Percentiles rank a stretch among this genome's conserved stretches.
Conservation (phyloP, 2,113 vertebrate genomes). For the Dicaeum eximium region DNA sequence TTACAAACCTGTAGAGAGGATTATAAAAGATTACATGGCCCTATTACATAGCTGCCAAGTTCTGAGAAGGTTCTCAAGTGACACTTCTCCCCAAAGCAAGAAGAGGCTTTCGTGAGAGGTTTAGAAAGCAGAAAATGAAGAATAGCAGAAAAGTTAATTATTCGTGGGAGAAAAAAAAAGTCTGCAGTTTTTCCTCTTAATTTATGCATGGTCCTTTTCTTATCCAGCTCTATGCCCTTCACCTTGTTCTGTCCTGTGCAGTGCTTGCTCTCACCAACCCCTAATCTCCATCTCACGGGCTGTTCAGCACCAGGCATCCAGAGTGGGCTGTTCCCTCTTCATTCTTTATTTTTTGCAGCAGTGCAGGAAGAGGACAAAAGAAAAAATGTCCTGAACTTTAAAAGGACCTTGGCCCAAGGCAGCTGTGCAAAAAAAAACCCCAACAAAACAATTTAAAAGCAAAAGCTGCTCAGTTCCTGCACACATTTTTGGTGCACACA, state of each 20-base stretch:
- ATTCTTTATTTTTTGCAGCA: not conserved
- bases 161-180: not conserved
- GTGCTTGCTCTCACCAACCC: not conserved
- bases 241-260: not conserved
- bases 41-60: constrained; percentile 50
- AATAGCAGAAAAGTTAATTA: constrained; percentile 42
- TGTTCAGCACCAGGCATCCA: not conserved
- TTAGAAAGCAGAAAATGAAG: not conserved
- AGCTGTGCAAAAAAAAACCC: not conserved
- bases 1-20: constrained; percentile 57
- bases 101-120: not conserved
- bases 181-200: not conserved
- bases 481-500: not conserved
- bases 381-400: not conserved
- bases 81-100: constrained; percentile 38
- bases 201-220: not conserved
- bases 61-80: constrained; percentile 41
- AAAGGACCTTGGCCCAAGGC: not conserved
- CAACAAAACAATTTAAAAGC: not conserved
- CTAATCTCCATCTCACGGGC: not conserved
- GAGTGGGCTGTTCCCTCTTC: not conserved
- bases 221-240: not conserved
- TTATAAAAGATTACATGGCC: constrained; percentile 59
- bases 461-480: not conserved
- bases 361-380: not conserved